These are phyloP conservation scores for Vipera ursinii DNA, from an alignment of 2,797 vertebrate genomes.

Conservation along the genomic window DNA sequence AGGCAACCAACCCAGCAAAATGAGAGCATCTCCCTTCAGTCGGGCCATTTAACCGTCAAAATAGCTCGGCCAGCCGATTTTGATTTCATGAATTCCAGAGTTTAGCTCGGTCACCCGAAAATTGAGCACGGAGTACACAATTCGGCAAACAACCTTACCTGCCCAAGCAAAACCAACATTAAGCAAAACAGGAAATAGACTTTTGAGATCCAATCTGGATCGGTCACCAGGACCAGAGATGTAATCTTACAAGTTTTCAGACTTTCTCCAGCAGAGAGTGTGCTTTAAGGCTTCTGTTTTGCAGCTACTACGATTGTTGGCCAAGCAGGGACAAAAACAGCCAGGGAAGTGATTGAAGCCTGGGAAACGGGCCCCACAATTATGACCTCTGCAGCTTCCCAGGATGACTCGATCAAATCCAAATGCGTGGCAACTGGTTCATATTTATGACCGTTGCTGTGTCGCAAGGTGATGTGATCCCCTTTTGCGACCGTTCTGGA, in stretches of 20 bases:
- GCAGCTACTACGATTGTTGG: background rate
- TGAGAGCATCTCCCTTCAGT: background rate
- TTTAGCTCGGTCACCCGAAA: background rate
- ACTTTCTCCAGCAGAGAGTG: background rate
- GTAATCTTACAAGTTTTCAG: too few relatives aligned
- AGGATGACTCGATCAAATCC: background rate
- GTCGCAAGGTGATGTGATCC: background rate
- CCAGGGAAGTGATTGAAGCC: background rate
- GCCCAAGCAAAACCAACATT: background rate
- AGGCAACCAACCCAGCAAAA: background rate
- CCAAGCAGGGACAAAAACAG: background rate
- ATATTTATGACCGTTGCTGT: background rate
- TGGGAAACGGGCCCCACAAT: background rate
- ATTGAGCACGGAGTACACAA: background rate
- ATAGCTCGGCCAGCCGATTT: background rate
- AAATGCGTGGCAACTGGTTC: background rate
- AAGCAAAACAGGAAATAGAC: background rate
- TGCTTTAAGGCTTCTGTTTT: background rate
- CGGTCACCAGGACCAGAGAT: too few relatives aligned
- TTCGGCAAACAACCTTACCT: background rate
- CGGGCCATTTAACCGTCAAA: background rate
- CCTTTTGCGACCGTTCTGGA: background rate
- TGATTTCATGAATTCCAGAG: background rate
- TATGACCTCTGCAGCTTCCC: background rate
- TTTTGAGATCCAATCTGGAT: background rate